Evolutionary conservation across 1,140 invertebrate genomes (phyloP).

Genomic region (Helicoverpa zea): DNA sequence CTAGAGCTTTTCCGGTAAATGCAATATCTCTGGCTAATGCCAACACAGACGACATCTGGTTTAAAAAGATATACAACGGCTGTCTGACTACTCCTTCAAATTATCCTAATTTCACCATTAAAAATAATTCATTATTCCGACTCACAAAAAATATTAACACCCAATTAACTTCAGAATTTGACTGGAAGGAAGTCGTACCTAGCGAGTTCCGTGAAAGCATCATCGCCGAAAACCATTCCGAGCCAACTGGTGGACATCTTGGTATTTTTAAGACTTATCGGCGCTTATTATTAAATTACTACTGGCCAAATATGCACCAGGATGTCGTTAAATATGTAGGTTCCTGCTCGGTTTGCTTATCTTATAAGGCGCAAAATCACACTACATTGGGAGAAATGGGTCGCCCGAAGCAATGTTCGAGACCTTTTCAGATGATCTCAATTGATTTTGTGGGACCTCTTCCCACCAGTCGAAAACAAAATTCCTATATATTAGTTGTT

Average conservation of each 20-base stretch:
- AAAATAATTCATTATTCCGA: not conserved
- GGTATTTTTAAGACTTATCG: constrained; percentile 51
- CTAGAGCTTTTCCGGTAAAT: not conserved
- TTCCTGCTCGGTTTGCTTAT: constrained; percentile 50
- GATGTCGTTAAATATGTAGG: constrained; percentile 28
- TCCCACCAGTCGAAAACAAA: constrained; percentile 52
- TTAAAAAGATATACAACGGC: not conserved
- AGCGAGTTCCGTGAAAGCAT: not conserved
- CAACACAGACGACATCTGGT: not conserved
- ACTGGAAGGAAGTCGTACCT: constrained; percentile 18
- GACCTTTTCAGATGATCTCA: constrained; percentile 56
- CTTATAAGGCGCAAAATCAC: constrained; percentile 65
- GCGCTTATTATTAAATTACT: constrained; percentile 48
- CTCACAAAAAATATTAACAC: not conserved
- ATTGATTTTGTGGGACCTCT: constrained; percentile 59
- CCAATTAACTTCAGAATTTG: not conserved
- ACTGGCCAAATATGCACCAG: constrained; percentile 38
- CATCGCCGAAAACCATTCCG: constrained; percentile 46
- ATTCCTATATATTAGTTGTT: constrained; percentile 56
- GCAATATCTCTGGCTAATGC: not conserved
- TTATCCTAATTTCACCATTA: not conserved
- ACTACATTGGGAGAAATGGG: constrained; percentile 67
- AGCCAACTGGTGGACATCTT: constrained; percentile 47
- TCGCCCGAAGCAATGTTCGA: constrained; percentile 52
- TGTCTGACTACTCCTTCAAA: not conserved